phyloP scores from a whole-genome alignment of 2,888 invertebrate genomes.

The Stegophylla sp. region DNA sequence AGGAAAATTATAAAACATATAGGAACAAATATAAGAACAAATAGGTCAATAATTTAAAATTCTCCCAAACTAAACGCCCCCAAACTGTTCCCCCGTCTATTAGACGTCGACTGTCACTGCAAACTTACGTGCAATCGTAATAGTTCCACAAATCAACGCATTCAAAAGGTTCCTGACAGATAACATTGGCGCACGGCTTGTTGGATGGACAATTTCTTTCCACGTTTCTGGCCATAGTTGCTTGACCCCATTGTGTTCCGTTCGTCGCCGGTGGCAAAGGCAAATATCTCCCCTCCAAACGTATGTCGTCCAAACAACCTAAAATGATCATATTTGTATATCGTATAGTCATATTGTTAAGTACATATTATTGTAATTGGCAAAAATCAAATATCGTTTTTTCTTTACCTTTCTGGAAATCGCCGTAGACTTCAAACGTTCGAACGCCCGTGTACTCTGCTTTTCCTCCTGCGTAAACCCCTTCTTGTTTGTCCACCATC shows the following conservation, averaged over 20 bases:
- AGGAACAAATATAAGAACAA: too few species aligned
- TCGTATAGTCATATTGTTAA: too few species aligned
- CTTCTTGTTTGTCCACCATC: conserved; percentile 90
- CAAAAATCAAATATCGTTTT: too few species aligned
- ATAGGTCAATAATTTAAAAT: too few species aligned
- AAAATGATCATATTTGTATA: conserved; percentile 55
- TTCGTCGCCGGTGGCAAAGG: conserved; percentile 94
- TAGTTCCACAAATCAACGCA: conserved; percentile 98
- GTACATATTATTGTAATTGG: background rate
- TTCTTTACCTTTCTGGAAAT: conserved; percentile 83
- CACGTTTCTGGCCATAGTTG: conserved; percentile 90
- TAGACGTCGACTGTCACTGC: background rate
- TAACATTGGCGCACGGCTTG: conserved; percentile 92
- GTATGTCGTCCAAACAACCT: conserved; percentile 83
- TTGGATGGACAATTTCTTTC: conserved; percentile 93
- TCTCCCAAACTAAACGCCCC: too few species aligned
- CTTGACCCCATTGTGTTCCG: conserved; percentile 94
- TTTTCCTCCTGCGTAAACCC: conserved; percentile 94
- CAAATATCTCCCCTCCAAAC: conserved; percentile 92
- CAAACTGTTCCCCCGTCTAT: too few species aligned
- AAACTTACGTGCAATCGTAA: conserved; percentile 96
- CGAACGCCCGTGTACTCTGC: conserved; percentile 93
- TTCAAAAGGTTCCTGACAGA: conserved; percentile 91
- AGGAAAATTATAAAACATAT: too few species aligned
- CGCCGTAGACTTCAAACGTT: conserved; percentile 92